Conservation (phyloP, 2,113 vertebrate species). For the Trematocara nigrifrons region DNA sequence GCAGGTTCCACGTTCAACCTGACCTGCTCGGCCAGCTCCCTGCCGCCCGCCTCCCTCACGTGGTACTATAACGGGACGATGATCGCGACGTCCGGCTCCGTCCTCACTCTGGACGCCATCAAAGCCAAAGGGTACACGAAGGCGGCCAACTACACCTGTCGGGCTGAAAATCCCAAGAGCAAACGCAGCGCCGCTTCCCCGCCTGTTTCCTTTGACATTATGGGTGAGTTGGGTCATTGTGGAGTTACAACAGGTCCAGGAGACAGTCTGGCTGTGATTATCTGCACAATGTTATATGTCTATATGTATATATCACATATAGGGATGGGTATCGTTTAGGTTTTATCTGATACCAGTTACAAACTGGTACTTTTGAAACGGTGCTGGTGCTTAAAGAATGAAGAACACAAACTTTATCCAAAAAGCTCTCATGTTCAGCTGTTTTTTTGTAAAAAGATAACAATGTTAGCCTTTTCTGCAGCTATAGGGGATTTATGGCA, state of each 20-base stretch:
- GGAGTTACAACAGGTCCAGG: no score
- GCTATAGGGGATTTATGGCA: no score
- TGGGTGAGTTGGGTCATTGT: constrained; percentile 51
- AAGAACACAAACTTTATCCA: no score
- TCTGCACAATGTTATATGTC: not conserved
- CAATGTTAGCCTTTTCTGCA: no score
- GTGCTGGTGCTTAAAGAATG: no score
- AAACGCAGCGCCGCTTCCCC: not conserved
- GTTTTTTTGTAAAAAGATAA: no score
- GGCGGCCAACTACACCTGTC: constrained; percentile 37
- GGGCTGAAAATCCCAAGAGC: constrained; percentile 58
- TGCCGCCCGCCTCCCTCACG: constrained; percentile 38
- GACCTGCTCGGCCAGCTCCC: constrained; percentile 41
- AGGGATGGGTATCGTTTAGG: no score
- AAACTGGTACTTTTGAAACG: no score
- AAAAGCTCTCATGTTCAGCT: no score
- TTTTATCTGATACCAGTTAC: no score
- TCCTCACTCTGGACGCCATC: constrained; percentile 3
- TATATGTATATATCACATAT: no score
- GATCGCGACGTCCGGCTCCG: not conserved
- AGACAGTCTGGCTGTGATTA: not conserved
- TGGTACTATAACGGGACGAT: not conserved
- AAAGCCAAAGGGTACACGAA: rapidly evolving
- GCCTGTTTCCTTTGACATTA: not conserved
- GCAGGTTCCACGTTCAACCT: constrained; percentile 50